Percentiles rank a stretch among this genome's conserved stretches.
These are phyloP conservation scores for Xenops minutus DNA, from an alignment of 2,797 vertebrate species.

Conservation along the genomic window DNA sequence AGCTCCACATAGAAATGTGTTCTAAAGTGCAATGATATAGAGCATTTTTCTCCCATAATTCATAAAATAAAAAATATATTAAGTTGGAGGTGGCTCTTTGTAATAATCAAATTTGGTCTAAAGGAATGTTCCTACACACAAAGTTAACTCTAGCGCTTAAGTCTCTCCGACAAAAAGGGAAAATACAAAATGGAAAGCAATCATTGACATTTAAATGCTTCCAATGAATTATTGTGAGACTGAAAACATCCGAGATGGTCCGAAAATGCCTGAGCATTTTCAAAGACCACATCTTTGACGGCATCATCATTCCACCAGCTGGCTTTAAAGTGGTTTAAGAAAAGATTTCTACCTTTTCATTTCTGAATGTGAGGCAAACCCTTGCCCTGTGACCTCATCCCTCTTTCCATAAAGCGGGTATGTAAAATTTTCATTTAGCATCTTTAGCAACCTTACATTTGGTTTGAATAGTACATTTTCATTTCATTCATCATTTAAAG, in stretches of 20 bases:
- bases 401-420: slow-evolving; percentile 8
- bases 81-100: background rate
- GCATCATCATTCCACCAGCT: background rate
- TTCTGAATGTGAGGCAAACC: background rate
- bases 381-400: slow-evolving; percentile 13
- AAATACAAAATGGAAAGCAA: background rate
- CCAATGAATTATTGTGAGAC: background rate
- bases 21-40: background rate
- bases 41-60: background rate
- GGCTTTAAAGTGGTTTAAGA: background rate
- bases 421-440: slow-evolving; percentile 81
- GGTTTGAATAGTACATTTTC: slow-evolving; percentile 89
- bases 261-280: background rate
- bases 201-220: background rate
- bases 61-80: background rate
- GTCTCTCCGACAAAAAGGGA: background rate
- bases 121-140: background rate
- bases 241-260: background rate
- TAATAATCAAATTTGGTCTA: background rate
- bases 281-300: background rate
- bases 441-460: slow-evolving; percentile 84
- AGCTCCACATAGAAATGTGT: background rate
- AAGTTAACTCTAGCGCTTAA: background rate
- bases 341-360: background rate
- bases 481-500: slow-evolving; percentile 99